phyloP scores from a whole-genome alignment of 1,140 invertebrate species.

The Charaxes varanes region DNA sequence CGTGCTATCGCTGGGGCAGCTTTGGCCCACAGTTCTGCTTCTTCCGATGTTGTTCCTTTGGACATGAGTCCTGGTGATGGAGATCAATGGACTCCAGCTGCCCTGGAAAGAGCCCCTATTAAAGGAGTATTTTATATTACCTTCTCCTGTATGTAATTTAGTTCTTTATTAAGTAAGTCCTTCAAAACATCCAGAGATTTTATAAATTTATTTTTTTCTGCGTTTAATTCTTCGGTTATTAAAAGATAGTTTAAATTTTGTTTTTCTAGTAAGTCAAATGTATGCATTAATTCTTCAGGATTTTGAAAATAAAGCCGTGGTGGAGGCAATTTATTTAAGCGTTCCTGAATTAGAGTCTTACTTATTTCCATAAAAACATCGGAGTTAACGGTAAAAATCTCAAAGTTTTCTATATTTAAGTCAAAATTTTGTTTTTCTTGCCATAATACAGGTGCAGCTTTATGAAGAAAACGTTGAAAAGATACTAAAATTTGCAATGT shows the following conservation, averaged over 20 bases:
- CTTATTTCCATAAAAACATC: conserved; percentile 46
- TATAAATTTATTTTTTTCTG: conserved; percentile 61
- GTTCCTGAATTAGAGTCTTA: conserved; percentile 51
- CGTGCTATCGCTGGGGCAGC: conserved; percentile 50
- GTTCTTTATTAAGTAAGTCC: conserved; percentile 32
- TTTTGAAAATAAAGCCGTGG: conserved; percentile 76
- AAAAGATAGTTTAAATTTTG: conserved; percentile 80
- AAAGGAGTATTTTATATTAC: too few relatives aligned
- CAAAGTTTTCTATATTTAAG: conserved; percentile 26
- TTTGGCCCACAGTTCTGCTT: conserved; percentile 29
- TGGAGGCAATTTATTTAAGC: conserved; percentile 52
- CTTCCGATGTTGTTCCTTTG: conserved; percentile 27
- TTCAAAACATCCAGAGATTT: conserved; percentile 41
- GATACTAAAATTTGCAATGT: conserved; percentile 76
- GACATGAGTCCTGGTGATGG: conserved; percentile 35
- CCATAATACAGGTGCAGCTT: conserved; percentile 24
- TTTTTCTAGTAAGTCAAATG: conserved; percentile 76
- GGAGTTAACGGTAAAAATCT: conserved; percentile 42
- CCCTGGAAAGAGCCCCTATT: conserved; percentile 61
- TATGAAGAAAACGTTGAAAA: conserved; percentile 77
- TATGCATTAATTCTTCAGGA: conserved; percentile 72
- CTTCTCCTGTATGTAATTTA: conserved; percentile 48
- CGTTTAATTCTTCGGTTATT: conserved; percentile 77
- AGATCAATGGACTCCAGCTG: conserved; percentile 56
- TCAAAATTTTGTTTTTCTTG: conserved; percentile 15